These are phyloP conservation scores for Cyclophora punctaria DNA, from an alignment of 2,888 invertebrate genomes.

Conservation along the genomic window DNA sequence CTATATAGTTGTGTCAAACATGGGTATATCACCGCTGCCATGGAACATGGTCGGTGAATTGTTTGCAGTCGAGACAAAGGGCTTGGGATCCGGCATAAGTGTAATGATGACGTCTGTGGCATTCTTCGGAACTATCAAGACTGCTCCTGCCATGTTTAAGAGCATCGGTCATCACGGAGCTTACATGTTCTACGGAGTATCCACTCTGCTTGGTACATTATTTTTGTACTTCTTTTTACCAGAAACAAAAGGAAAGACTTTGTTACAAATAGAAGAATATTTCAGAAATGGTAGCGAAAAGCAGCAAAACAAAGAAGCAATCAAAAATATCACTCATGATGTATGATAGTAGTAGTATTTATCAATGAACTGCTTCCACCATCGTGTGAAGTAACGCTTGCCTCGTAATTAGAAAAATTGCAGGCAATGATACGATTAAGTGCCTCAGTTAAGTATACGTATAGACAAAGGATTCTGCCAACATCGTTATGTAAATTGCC, in stretches of 20 bases:
- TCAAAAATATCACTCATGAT: slow-evolving; percentile 19
- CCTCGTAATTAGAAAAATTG: no score
- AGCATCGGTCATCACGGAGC: slow-evolving; percentile 74
- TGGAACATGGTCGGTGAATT: slow-evolving; percentile 86
- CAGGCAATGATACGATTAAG: no score
- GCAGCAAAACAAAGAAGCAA: slow-evolving; percentile 21
- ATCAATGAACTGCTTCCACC: no score
- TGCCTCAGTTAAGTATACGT: no score
- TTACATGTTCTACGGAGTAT: slow-evolving; percentile 77
- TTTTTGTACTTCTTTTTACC: slow-evolving; percentile 78
- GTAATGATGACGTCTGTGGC: slow-evolving; percentile 79
- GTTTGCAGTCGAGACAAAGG: slow-evolving; percentile 78
- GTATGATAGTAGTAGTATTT: slow-evolving; percentile 1
- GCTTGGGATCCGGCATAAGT: slow-evolving; percentile 80
- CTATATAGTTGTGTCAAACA: slow-evolving; percentile 75
- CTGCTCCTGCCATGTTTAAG: slow-evolving; percentile 76
- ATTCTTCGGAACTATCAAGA: slow-evolving; percentile 80
- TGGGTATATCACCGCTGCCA: slow-evolving; percentile 79
- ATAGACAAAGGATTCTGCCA: no score
- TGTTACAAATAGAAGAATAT: slow-evolving; percentile 79
- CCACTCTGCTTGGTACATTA: slow-evolving; percentile 75
- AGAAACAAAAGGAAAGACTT: slow-evolving; percentile 80
- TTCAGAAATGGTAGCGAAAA: slow-evolving; percentile 55
- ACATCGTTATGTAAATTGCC: no score
- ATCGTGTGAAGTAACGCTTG: no score